Evolutionary conservation across 2,113 vertebrate species (phyloP).

Genomic region (Scophthalmus maximus): DNA sequence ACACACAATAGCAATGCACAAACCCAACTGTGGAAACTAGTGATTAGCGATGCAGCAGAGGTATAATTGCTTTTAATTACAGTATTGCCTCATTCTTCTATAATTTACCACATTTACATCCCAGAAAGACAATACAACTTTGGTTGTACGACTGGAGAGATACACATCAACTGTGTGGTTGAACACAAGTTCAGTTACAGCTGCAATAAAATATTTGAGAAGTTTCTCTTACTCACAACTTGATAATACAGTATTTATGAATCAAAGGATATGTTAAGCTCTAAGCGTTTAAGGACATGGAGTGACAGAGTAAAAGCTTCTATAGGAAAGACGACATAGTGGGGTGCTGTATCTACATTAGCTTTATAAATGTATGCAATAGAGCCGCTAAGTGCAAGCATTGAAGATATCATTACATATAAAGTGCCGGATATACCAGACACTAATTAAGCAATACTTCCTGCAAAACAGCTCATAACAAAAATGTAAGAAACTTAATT

Average conservation of each 20-base stretch:
- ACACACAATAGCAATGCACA: constrained; percentile 60
- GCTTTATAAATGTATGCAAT: constrained; percentile 69
- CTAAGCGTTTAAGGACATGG: constrained; percentile 30
- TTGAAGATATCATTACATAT: constrained; percentile 56
- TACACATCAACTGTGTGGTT: constrained; percentile 27
- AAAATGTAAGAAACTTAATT: constrained; percentile 81
- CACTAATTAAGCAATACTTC: constrained; percentile 68
- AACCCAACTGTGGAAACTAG: constrained; percentile 62
- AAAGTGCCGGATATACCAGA: constrained; percentile 56
- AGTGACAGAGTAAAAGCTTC: constrained; percentile 43
- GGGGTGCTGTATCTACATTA: constrained; percentile 58
- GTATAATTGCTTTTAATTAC: constrained; percentile 75
- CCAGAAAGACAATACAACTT: constrained; percentile 64
- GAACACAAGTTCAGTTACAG: constrained; percentile 42
- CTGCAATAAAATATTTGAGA: constrained; percentile 39
- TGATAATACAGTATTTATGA: constrained; percentile 38
- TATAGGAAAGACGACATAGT: constrained; percentile 33
- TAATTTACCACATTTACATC: constrained; percentile 73
- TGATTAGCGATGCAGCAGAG: constrained; percentile 71
- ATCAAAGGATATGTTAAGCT: constrained; percentile 33
- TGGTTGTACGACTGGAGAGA: constrained; percentile 38
- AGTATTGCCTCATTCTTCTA: constrained; percentile 69
- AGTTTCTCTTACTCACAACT: constrained; percentile 28
- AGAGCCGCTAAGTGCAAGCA: constrained; percentile 69
- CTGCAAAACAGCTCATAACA: constrained; percentile 75